Conservation (phyloP, 2,113 vertebrate species). For the Rhinolophus sinicus region DNA sequence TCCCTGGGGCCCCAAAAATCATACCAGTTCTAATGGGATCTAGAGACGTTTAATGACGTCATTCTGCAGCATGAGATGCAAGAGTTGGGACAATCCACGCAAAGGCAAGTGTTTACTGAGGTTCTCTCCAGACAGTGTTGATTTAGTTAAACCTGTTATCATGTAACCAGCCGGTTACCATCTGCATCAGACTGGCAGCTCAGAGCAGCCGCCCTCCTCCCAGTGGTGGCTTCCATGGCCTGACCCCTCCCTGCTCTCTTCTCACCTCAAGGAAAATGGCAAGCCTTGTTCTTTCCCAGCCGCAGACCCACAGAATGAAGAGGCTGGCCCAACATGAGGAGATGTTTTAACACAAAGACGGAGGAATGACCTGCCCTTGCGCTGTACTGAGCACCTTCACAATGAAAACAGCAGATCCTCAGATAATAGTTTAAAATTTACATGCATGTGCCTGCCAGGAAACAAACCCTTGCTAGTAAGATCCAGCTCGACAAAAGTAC, state of each 20-base stretch:
- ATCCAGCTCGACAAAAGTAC: not conserved
- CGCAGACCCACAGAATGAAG: not conserved
- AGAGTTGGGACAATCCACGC: not conserved
- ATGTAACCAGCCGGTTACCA: not conserved
- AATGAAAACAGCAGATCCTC: not conserved
- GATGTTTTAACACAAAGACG: not conserved
- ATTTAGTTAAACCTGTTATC: not conserved
- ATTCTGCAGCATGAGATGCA: not conserved
- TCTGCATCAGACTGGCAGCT: not conserved
- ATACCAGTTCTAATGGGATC: not conserved
- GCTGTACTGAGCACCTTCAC: not conserved
- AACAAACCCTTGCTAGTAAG: not conserved
- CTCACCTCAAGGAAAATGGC: not conserved
- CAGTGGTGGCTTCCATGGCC: not conserved
- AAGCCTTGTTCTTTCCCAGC: not conserved
- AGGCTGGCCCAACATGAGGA: not conserved
- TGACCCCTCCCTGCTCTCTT: not conserved
- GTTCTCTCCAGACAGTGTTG: not conserved
- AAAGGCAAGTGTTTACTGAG: not conserved
- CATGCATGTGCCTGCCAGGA: not conserved
- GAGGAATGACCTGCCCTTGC: not conserved
- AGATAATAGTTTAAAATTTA: not conserved
- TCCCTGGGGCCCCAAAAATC: not conserved
- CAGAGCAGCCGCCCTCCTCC: not conserved
- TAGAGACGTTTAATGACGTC: not conserved